Evolutionary conservation across 1,140 invertebrate genomes (phyloP).

Genomic region (Melipona quadrifasciata): DNA sequence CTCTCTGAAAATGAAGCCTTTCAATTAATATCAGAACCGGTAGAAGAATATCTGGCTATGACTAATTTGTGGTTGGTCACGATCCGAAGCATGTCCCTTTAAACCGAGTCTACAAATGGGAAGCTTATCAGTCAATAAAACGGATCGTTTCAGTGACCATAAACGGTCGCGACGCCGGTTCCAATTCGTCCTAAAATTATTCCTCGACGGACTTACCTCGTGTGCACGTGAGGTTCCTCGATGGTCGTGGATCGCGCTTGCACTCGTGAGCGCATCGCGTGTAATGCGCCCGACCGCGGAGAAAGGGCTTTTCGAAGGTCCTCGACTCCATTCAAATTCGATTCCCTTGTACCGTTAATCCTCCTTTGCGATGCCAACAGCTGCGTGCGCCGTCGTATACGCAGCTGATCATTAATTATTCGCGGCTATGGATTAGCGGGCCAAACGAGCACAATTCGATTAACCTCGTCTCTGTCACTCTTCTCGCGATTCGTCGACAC

Average conservation of each 20-base stretch:
- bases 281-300: constrained; percentile 8
- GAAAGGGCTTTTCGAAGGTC: constrained; percentile 39
- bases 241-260: neutral
- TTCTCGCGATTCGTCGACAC: constrained; percentile 4
- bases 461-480: constrained; percentile 8
- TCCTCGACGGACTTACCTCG: constrained; percentile 4
- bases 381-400: constrained; percentile 39
- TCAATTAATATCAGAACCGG: neutral
- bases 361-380: constrained; percentile 53
- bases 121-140: constrained; percentile 28
- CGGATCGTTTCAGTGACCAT: constrained; percentile 13
- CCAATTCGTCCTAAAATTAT: constrained; percentile 2
- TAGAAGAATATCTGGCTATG: neutral
- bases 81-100: neutral
- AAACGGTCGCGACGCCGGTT: neutral
- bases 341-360: constrained; percentile 66
- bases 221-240: neutral
- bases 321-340: constrained; percentile 67
- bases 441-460: constrained; percentile 28
- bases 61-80: neutral
- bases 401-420: constrained; percentile 65
- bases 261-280: constrained; percentile 22
- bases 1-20: neutral
- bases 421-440: constrained; percentile 53
- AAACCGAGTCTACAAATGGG: neutral